These are phyloP conservation scores for Centrocercus urophasianus DNA, from an alignment of 2,113 vertebrate genomes.

Conservation along the genomic window DNA sequence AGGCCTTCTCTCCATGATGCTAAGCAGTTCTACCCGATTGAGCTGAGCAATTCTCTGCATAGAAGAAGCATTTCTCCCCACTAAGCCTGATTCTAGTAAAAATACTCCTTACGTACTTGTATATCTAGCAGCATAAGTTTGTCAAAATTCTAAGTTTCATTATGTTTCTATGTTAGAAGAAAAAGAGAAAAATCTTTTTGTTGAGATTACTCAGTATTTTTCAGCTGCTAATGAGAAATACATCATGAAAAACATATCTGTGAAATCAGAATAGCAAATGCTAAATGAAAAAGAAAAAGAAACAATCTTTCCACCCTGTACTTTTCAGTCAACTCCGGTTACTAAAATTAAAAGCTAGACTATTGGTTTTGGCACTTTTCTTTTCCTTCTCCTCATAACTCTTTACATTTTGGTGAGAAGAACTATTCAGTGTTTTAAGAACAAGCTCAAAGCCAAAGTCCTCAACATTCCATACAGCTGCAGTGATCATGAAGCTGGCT, in stretches of 20 bases:
- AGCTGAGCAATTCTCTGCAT: background rate
- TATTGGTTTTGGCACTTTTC: slow-evolving; percentile 11
- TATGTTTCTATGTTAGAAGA: background rate
- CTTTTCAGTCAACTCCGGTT: background rate
- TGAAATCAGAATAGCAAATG: accelerated
- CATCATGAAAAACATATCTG: background rate
- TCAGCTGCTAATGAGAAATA: background rate
- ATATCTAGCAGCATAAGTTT: background rate
- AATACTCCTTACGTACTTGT: background rate
- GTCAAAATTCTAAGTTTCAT: background rate
- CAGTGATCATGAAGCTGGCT: background rate
- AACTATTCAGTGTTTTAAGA: background rate
- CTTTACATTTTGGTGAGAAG: background rate
- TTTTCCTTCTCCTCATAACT: slow-evolving; percentile 15
- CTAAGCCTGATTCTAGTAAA: background rate
- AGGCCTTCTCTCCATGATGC: background rate
- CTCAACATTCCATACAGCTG: background rate
- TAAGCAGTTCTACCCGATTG: background rate
- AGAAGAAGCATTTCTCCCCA: background rate
- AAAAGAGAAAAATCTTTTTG: background rate
- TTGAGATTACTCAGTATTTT: background rate
- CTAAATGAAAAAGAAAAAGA: background rate
- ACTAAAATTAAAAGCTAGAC: slow-evolving; percentile 33
- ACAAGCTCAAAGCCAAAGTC: background rate
- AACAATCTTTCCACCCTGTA: background rate